phyloP scores from a whole-genome alignment of 2,113 vertebrate genomes.

The Apistogramma diplotaenia region DNA sequence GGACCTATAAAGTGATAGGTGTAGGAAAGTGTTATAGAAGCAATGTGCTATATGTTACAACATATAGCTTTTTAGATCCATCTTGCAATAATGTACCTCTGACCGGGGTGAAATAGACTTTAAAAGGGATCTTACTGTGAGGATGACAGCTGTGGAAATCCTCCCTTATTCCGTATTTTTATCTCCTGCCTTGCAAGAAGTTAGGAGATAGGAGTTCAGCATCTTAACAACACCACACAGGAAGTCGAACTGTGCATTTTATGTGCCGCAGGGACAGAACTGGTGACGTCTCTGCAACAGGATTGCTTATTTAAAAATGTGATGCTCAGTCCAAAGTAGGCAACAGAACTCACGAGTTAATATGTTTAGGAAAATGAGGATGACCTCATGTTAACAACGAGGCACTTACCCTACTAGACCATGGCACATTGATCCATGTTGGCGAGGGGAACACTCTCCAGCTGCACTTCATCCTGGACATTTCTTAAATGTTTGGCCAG shows the following conservation, averaged over 20 bases:
- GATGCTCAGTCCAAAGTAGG: not conserved
- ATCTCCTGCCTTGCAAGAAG: not conserved
- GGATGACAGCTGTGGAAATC: not conserved
- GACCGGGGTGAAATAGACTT: not conserved
- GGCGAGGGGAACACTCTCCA: conserved; percentile 49
- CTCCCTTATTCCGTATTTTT: not conserved
- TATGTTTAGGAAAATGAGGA: conserved; percentile 56
- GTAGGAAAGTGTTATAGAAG: conserved; percentile 1
- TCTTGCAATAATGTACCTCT: not conserved
- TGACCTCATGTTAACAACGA: conserved; percentile 46
- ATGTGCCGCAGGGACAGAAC: not conserved
- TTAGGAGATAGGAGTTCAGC: not conserved
- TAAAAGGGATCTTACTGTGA: not conserved
- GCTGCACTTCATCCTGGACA: conserved; percentile 50
- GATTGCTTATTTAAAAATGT: not conserved
- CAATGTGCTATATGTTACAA: not conserved
- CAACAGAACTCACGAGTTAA: conserved; percentile 31
- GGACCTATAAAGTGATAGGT: conserved; percentile 22
- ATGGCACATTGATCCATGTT: conserved; percentile 62
- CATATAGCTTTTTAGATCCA: conserved; percentile 14
- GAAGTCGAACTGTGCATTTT: not conserved
- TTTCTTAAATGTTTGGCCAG: conserved; percentile 66
- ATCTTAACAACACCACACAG: not conserved
- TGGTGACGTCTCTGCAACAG: not conserved
- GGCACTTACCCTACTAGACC: conserved; percentile 41